phyloP scores from a whole-genome alignment of 2,888 invertebrate species.

The Linyphia triangularis region DNA sequence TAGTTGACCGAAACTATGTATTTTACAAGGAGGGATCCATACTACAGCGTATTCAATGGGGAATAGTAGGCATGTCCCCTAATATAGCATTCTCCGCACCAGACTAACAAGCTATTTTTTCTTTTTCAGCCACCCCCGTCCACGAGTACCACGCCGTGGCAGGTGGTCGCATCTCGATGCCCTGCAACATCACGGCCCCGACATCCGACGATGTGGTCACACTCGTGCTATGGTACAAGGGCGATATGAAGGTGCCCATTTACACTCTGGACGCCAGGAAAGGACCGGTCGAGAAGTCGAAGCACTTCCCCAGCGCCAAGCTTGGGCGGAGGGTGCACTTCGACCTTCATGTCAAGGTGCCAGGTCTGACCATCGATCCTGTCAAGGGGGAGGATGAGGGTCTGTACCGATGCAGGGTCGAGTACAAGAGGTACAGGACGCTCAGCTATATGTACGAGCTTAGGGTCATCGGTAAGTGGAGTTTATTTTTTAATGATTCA shows the following conservation, averaged over 20 bases:
- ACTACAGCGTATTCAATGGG: no score
- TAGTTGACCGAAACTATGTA: no score
- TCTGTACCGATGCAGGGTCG: constrained; percentile 71
- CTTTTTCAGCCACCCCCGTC: constrained; percentile 16
- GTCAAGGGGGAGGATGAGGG: constrained; percentile 71
- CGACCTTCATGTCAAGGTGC: constrained; percentile 53
- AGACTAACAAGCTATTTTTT: no score
- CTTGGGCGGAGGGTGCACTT: constrained; percentile 69
- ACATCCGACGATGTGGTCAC: constrained; percentile 62
- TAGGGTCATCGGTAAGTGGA: constrained; percentile 73
- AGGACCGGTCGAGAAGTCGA: constrained; percentile 68
- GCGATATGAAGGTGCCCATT: constrained; percentile 73
- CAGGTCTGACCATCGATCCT: constrained; percentile 69
- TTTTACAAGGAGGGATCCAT: no score
- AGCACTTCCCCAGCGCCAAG: constrained; percentile 70
- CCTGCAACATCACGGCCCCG: constrained; percentile 74
- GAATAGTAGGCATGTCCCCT: no score
- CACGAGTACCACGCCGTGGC: constrained; percentile 70
- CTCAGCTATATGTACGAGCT: constrained; percentile 65
- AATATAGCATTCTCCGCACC: no score
- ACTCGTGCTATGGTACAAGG: constrained; percentile 75
- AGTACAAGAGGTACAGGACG: constrained; percentile 72
- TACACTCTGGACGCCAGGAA: constrained; percentile 72
- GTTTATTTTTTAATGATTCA: constrained; percentile 3
- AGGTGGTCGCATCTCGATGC: constrained; percentile 62